These are phyloP conservation scores for Papilio polyxenes DNA, from an alignment of 1,140 invertebrate species.

Conservation along the genomic window DNA sequence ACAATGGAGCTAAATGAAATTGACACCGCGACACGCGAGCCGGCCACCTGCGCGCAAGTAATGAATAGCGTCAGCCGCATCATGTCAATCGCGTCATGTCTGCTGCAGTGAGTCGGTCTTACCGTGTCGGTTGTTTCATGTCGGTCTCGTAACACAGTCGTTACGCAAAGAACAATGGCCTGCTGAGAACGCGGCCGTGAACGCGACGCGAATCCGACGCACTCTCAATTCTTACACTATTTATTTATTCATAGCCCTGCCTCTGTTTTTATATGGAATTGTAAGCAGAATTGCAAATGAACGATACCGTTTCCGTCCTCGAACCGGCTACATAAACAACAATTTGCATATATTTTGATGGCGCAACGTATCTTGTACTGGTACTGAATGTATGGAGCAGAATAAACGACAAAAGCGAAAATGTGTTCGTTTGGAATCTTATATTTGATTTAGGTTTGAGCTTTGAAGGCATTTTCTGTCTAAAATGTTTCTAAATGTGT, in stretches of 20 bases:
- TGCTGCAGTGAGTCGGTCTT: neutral
- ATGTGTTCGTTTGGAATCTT: neutral
- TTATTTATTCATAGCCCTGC: constrained; percentile 70
- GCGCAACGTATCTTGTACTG: constrained; percentile 7
- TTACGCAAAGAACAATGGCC: constrained; percentile 79
- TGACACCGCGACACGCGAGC: constrained; percentile 65
- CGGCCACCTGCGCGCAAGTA: constrained; percentile 64
- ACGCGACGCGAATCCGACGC: constrained; percentile 65
- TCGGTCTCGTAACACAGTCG: constrained; percentile 52
- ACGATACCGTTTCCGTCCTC: constrained; percentile 63
- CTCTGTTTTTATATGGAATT: constrained; percentile 60
- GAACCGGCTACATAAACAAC: constrained; percentile 55
- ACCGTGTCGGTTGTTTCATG: constrained; percentile 60
- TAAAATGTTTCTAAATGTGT: neutral
- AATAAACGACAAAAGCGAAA: constrained; percentile 12
- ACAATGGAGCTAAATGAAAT: constrained; percentile 72
- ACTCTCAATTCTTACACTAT: constrained; percentile 56
- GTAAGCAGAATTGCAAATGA: constrained; percentile 71
- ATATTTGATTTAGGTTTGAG: neutral
- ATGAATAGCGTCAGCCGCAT: constrained; percentile 62
- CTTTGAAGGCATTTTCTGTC: neutral
- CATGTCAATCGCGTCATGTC: constrained; percentile 41
- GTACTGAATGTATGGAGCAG: constrained; percentile 25
- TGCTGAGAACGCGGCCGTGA: constrained; percentile 74
- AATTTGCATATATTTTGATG: constrained; percentile 62